Evolutionary conservation across 2,113 vertebrate species (phyloP).

Genomic region (Platichthys flesus): DNA sequence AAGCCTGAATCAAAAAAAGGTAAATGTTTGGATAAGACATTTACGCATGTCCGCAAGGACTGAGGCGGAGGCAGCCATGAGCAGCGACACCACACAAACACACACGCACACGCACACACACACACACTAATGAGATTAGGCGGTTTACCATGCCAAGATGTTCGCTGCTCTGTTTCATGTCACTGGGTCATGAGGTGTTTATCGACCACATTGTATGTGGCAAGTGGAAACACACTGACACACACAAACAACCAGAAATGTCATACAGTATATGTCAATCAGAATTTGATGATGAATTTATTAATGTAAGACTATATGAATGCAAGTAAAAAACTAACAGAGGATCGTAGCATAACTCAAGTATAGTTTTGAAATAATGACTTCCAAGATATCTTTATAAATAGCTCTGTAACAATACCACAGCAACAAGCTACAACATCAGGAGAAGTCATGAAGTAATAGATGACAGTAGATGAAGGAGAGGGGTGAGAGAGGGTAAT

Average conservation of each 20-base stretch:
- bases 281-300: background rate
- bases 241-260: background rate
- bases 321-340: no score
- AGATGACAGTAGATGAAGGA: no score
- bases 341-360: no score
- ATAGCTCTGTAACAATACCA: no score
- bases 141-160: constrained; percentile 3
- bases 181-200: background rate
- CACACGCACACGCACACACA: background rate
- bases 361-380: no score
- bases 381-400: no score
- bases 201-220: background rate
- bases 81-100: background rate
- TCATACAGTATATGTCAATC: background rate
- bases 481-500: no score
- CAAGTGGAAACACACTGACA: background rate
- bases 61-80: background rate
- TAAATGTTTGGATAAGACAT: constrained; percentile 56
- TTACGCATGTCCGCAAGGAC: constrained; percentile 17
- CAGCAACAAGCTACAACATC: no score
- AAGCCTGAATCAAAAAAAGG: constrained; percentile 27
- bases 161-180: constrained; percentile 12
- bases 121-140: constrained; percentile 18
- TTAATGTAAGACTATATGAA: no score
- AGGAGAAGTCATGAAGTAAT: no score